Percentiles rank a stretch among this genome's conserved stretches.
Evolutionary conservation across 2,113 vertebrate genomes (phyloP).

Genomic region (Phalacrocorax aristotelis): DNA sequence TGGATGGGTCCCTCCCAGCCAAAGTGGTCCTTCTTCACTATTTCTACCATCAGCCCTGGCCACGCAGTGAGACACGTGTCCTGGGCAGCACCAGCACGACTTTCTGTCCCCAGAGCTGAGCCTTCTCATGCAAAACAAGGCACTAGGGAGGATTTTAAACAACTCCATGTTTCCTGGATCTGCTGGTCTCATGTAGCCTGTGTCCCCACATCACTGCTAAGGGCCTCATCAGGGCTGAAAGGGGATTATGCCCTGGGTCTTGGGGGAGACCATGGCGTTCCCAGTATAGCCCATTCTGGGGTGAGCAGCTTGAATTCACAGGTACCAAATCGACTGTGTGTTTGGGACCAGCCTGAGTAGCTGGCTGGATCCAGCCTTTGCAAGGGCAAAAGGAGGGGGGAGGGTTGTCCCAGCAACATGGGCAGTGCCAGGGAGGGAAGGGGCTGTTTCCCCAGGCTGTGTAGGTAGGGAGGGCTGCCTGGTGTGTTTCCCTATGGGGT

Average conservation of each 20-base stretch:
- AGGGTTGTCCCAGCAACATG: not conserved
- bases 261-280: not conserved
- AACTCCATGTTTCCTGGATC: not conserved
- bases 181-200: not conserved
- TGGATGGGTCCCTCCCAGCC: not conserved
- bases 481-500: rapidly evolving
- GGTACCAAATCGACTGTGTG: no score
- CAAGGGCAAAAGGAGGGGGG: not conserved
- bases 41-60: not conserved
- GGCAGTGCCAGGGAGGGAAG: not conserved
- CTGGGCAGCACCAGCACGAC: rapidly evolving
- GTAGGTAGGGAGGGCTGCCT: not conserved
- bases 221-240: not conserved
- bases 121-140: not conserved
- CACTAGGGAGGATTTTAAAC: not conserved
- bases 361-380: not conserved
- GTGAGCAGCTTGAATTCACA: not conserved
- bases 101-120: not conserved
- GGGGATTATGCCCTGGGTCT: not conserved
- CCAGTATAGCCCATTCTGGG: not conserved
- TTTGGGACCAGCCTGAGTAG: not conserved
- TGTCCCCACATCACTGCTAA: not conserved
- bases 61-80: rapidly evolving
- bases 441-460: not conserved
- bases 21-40: not conserved